A percentile compares a stretch with the other conserved stretches of the same genome.
Evolutionary conservation across 2,113 vertebrate genomes (phyloP).

Genomic region (Microcebus tavaratra): DNA sequence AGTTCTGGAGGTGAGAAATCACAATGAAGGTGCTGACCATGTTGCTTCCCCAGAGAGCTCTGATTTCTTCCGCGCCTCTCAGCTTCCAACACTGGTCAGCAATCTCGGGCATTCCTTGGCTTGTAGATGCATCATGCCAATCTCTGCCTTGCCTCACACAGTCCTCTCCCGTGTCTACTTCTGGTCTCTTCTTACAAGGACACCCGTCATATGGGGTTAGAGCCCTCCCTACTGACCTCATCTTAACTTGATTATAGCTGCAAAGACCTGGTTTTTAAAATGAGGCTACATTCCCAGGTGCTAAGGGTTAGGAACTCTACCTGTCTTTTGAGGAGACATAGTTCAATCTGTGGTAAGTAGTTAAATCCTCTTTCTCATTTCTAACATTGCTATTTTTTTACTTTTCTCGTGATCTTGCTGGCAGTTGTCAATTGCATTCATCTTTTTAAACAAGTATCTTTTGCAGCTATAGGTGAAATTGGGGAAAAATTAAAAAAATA

Average conservation of each 20-base stretch:
- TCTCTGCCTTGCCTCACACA: not conserved
- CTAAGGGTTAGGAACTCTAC: not conserved
- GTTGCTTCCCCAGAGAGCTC: not conserved
- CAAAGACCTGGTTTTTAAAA: not conserved
- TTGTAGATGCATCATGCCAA: not conserved
- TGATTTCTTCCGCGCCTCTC: not conserved
- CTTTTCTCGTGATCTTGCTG: not conserved
- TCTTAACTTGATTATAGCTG: not conserved
- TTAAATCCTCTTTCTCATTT: slow-evolving; percentile 7
- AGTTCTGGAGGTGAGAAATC: not conserved
- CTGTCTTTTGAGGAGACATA: not conserved
- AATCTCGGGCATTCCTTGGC: not conserved
- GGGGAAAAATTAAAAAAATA: not conserved
- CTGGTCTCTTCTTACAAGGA: not conserved
- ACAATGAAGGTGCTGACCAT: not conserved
- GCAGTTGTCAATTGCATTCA: not conserved
- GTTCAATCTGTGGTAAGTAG: not conserved
- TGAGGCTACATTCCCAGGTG: not conserved
- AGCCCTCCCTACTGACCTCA: not conserved
- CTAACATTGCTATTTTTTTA: not conserved
- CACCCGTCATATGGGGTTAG: not conserved
- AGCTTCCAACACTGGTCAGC: not conserved
- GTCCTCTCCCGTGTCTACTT: not conserved
- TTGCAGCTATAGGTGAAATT: not conserved
- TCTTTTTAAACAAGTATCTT: not conserved